These are phyloP conservation scores for Drosophila cracens DNA, from an alignment of 2,888 invertebrate species.

Conservation along the genomic window DNA sequence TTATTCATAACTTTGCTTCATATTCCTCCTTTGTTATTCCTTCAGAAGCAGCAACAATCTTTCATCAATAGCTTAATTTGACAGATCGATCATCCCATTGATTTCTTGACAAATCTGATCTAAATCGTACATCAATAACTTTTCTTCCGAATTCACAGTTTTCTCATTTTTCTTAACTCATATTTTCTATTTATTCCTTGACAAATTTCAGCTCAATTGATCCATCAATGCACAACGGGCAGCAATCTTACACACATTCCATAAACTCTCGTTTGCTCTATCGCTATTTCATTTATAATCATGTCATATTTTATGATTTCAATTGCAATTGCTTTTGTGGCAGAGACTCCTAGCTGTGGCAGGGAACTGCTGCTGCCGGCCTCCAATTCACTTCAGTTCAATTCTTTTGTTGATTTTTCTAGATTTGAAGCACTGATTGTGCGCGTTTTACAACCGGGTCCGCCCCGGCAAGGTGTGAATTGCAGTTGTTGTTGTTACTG, in stretches of 20 bases:
- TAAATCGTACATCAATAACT: not conserved
- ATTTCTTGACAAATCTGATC: not conserved
- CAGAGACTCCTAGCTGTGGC: slow-evolving; percentile 2
- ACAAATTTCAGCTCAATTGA: slow-evolving; percentile 30
- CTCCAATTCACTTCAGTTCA: slow-evolving; percentile 48
- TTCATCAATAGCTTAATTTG: not conserved
- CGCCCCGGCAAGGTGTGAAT: slow-evolving; percentile 69
- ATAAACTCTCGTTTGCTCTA: slow-evolving; percentile 1
- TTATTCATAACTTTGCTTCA: not conserved
- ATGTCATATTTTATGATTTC: slow-evolving; percentile 47
- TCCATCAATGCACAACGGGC: slow-evolving; percentile 2
- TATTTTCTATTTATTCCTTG: slow-evolving; percentile 31
- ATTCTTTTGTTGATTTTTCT: slow-evolving; percentile 77
- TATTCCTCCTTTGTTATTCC: too few relatives aligned
- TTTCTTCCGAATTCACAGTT: not conserved
- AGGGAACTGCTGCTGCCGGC: slow-evolving; percentile 11
- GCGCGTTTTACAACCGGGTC: slow-evolving; percentile 64
- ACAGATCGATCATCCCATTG: not conserved
- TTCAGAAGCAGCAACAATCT: too few relatives aligned
- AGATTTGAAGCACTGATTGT: slow-evolving; percentile 78
- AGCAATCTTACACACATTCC: not conserved
- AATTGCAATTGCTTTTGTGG: slow-evolving; percentile 27
- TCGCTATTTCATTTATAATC: slow-evolving; percentile 38
- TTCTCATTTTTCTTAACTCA: not conserved
- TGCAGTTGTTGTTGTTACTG: slow-evolving; percentile 43